phyloP scores from a whole-genome alignment of 1,140 invertebrate genomes.

The Sipha flava region DNA sequence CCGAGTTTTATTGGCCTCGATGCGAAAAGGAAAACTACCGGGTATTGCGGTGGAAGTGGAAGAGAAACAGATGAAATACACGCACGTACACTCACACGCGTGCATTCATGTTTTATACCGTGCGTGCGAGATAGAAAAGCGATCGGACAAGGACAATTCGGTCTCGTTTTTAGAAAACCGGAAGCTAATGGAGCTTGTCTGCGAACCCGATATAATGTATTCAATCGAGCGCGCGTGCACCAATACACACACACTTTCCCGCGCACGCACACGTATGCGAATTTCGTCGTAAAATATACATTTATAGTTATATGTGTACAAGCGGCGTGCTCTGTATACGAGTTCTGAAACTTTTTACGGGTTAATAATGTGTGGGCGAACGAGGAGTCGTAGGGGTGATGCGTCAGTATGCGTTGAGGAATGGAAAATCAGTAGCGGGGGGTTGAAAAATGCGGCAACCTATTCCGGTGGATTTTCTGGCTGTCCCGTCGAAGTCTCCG shows the following conservation, averaged over 20 bases:
- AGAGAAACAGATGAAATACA: no score
- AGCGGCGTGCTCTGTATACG: not conserved
- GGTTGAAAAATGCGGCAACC: conserved; percentile 3
- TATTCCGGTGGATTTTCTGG: conserved; percentile 1
- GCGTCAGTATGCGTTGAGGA: no score
- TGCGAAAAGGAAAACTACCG: no score
- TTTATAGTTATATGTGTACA: not conserved
- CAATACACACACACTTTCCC: no score
- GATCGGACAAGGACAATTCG: conserved; percentile 3
- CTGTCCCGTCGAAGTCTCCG: not conserved
- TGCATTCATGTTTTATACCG: not conserved
- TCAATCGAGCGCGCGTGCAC: no score
- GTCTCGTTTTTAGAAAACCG: conserved; percentile 18
- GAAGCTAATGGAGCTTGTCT: conserved; percentile 28
- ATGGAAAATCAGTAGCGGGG: no score
- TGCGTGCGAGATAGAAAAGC: not conserved
- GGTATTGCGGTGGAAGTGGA: no score
- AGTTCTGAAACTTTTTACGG: conserved; percentile 14
- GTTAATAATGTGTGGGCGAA: not conserved
- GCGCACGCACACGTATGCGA: not conserved
- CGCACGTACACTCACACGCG: no score
- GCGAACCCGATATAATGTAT: not conserved
- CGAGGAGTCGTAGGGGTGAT: no score
- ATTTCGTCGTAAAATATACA: not conserved
- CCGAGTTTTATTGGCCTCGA: not conserved